phyloP scores from a whole-genome alignment of 64 coral and sea anemone genomes.

The Orbicella faveolata region DNA sequence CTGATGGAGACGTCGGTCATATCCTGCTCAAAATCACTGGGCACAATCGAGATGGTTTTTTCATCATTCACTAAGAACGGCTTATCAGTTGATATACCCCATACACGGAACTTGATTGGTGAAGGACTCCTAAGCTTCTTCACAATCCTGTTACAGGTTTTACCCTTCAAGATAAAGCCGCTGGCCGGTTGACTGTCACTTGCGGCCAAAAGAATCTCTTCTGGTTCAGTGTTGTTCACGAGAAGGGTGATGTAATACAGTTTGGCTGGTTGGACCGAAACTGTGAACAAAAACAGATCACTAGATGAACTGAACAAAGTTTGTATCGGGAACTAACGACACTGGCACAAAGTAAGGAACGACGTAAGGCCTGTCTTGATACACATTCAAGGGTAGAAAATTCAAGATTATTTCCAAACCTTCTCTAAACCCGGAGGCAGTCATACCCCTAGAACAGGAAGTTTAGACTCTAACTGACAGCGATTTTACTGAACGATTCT shows the following conservation, averaged over 20 bases:
- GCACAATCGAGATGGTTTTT: constrained; percentile 40
- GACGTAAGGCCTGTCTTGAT: no score
- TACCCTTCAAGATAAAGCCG: constrained; percentile 57
- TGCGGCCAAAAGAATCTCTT: constrained; percentile 44
- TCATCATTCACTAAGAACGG: constrained; percentile 72
- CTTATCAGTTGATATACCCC: constrained; percentile 42
- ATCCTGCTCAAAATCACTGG: constrained; percentile 66
- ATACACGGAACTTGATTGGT: constrained; percentile 63
- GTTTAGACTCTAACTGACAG: background rate
- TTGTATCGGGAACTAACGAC: no score
- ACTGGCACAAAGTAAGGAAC: no score
- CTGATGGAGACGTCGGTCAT: constrained; percentile 42
- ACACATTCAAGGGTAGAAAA: no score
- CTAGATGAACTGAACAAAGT: background rate
- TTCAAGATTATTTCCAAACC: no score
- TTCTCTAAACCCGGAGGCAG: no score
- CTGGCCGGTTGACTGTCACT: constrained; percentile 70
- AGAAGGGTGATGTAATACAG: constrained; percentile 65
- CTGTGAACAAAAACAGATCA: constrained; percentile 30
- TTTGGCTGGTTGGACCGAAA: constrained; percentile 77
- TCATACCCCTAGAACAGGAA: background rate
- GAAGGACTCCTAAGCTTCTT: constrained; percentile 67
- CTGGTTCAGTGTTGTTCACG: constrained; percentile 64
- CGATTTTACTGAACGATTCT: no score
- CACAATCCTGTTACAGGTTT: constrained; percentile 45